These are phyloP conservation scores for Paedocypris sp. DNA, from an alignment of 2,113 vertebrate genomes.

Conservation along the genomic window DNA sequence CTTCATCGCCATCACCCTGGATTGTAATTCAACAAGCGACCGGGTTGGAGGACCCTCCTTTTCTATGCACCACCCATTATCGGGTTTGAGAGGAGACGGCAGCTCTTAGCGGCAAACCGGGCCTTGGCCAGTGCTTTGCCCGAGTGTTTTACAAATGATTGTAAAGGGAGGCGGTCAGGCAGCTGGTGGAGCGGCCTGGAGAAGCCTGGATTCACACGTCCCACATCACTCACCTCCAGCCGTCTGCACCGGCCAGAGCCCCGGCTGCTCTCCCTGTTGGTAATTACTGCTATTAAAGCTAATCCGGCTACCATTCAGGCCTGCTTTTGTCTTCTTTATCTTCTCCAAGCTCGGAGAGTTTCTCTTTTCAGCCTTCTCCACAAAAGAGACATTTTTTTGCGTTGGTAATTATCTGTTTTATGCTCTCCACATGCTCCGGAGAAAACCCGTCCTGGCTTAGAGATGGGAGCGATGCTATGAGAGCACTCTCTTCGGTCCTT, in stretches of 20 bases:
- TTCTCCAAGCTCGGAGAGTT: constrained; percentile 61
- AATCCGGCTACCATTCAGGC: constrained; percentile 58
- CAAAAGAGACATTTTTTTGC: constrained; percentile 56
- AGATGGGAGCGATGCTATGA: constrained; percentile 31
- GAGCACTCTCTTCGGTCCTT: constrained; percentile 6
- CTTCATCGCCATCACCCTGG: constrained; percentile 60
- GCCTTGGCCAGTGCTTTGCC: constrained; percentile 58
- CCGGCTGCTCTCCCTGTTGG: constrained; percentile 48
- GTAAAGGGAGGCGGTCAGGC: constrained; percentile 50
- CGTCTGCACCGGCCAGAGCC: constrained; percentile 56
- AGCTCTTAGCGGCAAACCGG: constrained; percentile 65
- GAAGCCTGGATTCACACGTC: constrained; percentile 59
- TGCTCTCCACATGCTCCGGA: constrained; percentile 54
- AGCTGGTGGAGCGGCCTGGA: constrained; percentile 45
- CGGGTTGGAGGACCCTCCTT: constrained; percentile 51
- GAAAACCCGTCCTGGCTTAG: constrained; percentile 24
- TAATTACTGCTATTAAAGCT: constrained; percentile 65
- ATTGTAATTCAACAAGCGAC: constrained; percentile 70
- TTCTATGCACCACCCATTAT: constrained; percentile 59
- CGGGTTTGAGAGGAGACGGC: constrained; percentile 54
- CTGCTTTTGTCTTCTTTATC: constrained; percentile 72
- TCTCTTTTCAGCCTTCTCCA: constrained; percentile 60
- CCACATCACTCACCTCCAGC: constrained; percentile 51
- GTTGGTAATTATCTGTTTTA: constrained; percentile 63
- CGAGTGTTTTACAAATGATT: constrained; percentile 74